phyloP scores from a whole-genome alignment of 2,888 invertebrate genomes.

The Cantharis rufa region DNA sequence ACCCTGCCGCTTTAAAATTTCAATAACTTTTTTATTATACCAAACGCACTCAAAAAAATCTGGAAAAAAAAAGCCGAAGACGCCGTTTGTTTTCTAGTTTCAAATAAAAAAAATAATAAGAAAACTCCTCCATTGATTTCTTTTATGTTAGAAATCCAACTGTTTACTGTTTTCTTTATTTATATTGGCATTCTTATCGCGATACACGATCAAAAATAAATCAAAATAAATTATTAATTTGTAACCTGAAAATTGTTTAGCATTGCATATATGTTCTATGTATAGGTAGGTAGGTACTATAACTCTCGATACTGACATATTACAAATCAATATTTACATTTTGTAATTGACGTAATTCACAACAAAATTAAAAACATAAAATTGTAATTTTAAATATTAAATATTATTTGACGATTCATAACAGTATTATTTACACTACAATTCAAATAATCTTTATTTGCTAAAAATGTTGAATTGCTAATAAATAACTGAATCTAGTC shows the following conservation, averaged over 20 bases:
- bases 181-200: not conserved
- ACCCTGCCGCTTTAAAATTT: no score
- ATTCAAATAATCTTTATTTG: not conserved
- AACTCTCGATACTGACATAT: not conserved
- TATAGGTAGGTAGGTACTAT: not conserved
- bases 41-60: no score
- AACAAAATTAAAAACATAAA: not conserved
- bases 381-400: not conserved
- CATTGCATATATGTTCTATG: not conserved
- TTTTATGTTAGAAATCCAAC: no score
- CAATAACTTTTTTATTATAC: no score
- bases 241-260: not conserved
- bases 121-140: no score
- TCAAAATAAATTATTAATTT: not conserved
- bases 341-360: not conserved
- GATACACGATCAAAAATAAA: not conserved
- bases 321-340: not conserved
- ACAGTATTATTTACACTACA: not conserved
- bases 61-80: no score
- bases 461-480: not conserved
- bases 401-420: not conserved
- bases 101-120: no score
- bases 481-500: not conserved
- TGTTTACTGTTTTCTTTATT: no score
- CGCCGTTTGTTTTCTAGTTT: no score